A percentile compares a stretch with the other conserved stretches of the same genome.
These are phyloP conservation scores for Crotalus horridus DNA, from an alignment of 2,113 vertebrate species.

Conservation along the genomic window DNA sequence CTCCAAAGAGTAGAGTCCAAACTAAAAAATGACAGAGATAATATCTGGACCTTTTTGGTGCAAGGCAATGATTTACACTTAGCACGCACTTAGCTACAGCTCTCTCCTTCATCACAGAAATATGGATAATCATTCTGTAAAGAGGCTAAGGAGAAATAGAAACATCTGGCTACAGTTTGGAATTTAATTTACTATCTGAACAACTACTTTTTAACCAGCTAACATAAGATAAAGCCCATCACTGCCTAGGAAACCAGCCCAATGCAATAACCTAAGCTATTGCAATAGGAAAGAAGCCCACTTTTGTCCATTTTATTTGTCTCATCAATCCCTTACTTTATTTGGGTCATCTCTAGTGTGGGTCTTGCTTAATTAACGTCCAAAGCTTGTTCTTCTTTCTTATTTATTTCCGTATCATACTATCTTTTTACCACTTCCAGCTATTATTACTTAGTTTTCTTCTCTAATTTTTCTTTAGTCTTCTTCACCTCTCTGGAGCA, in stretches of 20 bases:
- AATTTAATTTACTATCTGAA: neutral
- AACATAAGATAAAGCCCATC: neutral
- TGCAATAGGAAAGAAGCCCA: neutral
- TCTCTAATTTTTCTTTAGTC: neutral
- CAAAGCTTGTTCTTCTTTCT: neutral
- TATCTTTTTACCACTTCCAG: neutral
- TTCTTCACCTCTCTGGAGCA: neutral
- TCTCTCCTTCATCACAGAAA: neutral
- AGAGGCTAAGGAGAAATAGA: neutral
- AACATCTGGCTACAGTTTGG: neutral
- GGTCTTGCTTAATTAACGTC: neutral
- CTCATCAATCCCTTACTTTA: neutral
- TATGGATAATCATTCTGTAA: neutral
- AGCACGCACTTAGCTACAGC: neutral
- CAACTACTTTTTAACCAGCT: neutral
- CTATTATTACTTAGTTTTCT: neutral
- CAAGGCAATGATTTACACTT: neutral
- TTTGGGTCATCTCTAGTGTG: neutral
- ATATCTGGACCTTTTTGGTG: neutral
- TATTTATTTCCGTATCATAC: neutral
- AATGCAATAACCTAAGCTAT: neutral
- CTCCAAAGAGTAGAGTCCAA: neutral
- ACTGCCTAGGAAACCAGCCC: neutral
- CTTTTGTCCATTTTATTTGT: neutral
- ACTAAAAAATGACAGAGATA: neutral